Percentiles rank a stretch among this genome's conserved stretches.
Evolutionary conservation across 92 coral and sea anemone species (phyloP).

Genomic region (Porites lobata): DNA sequence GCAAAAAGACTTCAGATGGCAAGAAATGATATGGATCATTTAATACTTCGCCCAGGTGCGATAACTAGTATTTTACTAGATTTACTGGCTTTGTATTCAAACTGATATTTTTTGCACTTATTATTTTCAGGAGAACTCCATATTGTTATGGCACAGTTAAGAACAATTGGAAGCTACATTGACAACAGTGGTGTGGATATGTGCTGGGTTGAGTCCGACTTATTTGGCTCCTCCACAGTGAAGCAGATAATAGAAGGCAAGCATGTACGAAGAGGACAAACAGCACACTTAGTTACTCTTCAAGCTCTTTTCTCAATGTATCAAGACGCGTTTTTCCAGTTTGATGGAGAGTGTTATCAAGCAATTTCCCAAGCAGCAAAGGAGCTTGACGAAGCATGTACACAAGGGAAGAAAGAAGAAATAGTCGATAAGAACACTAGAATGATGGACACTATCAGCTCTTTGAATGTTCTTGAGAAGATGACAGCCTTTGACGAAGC

Average conservation of each 20-base stretch:
- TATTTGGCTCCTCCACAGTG: slow-evolving; percentile 67
- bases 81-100: too few species aligned
- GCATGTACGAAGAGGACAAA: slow-evolving; percentile 68
- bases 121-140: slow-evolving; percentile 48
- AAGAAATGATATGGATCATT: slow-evolving; percentile 30
- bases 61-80: too few species aligned
- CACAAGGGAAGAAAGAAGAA: background rate
- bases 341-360: slow-evolving; percentile 1
- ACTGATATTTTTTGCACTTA: too few species aligned
- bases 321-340: slow-evolving; percentile 9
- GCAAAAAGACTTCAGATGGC: slow-evolving; percentile 61
- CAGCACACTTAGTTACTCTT: slow-evolving; percentile 65
- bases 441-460: slow-evolving; percentile 4
- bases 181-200: slow-evolving; percentile 70
- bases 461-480: slow-evolving; percentile 5
- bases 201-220: slow-evolving; percentile 73
- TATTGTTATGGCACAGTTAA: slow-evolving; percentile 70
- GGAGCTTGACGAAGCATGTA: slow-evolving; percentile 40
- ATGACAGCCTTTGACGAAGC: slow-evolving; percentile 5
- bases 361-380: slow-evolving; percentile 46
- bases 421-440: background rate
- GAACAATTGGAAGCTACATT: slow-evolving; percentile 54
- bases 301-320: slow-evolving; percentile 61
- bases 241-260: slow-evolving; percentile 73
- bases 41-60: slow-evolving; percentile 59